Conservation (phyloP, 35 echinoderm and acorn worm species). For the Ophiothrix spiculata region DNA sequence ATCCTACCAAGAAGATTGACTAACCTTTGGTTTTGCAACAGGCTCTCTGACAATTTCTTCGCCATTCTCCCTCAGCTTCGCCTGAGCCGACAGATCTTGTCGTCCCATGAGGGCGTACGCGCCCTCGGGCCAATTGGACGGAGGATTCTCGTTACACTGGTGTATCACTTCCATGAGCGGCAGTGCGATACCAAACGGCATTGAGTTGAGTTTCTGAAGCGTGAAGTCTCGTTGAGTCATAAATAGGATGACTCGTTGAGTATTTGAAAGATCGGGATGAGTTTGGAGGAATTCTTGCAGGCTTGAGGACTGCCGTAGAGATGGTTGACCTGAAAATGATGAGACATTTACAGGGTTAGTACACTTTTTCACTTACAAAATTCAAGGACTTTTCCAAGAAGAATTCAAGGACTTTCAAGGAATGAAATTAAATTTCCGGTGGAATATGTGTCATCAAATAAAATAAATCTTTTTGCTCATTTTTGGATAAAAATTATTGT, state of each 20-base stretch:
- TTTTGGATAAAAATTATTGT: no score
- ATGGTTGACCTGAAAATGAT: background rate
- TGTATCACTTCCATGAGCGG: slow-evolving; percentile 78
- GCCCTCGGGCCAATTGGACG: slow-evolving; percentile 71
- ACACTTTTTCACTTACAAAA: no score
- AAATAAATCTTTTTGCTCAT: no score
- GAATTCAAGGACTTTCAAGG: no score
- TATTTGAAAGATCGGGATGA: slow-evolving; percentile 28
- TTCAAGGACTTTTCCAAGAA: no score
- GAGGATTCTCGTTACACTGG: slow-evolving; percentile 65
- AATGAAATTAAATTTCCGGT: no score
- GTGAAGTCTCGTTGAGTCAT: slow-evolving; percentile 70
- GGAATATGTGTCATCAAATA: no score
- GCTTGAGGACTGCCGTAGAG: background rate
- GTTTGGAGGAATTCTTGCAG: slow-evolving; percentile 33
- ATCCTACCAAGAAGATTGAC: no score
- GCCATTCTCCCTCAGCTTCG: slow-evolving; percentile 36
- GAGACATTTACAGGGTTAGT: background rate
- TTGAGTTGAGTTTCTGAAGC: slow-evolving; percentile 44
- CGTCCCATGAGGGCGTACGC: slow-evolving; percentile 80
- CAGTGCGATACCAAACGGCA: slow-evolving; percentile 66
- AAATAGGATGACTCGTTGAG: slow-evolving; percentile 70
- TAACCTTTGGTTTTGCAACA: background rate
- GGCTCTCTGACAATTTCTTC: background rate
- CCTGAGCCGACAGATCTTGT: slow-evolving; percentile 78